Conservation (phyloP, 2,113 vertebrate genomes). For the Barbus barbus region DNA sequence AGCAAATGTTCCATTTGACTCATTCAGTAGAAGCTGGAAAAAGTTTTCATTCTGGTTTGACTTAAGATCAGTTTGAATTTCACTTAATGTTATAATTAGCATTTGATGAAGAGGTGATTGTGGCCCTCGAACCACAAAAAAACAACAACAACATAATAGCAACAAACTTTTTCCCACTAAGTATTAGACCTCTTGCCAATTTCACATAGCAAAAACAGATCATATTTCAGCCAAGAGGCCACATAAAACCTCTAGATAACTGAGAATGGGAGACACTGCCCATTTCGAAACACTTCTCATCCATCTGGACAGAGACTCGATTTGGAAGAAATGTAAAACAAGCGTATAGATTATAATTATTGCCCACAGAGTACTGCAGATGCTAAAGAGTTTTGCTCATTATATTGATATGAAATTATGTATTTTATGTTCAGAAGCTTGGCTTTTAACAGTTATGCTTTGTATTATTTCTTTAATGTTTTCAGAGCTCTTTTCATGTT, state of each 20-base stretch:
- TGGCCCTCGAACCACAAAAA: not conserved
- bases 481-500: not conserved
- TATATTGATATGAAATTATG: not conserved
- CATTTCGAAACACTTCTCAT: not conserved
- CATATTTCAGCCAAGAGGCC: not conserved
- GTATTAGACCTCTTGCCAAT: not conserved
- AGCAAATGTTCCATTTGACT: not conserved
- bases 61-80: constrained; percentile 12
- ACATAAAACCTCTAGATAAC: constrained; percentile 19
- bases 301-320: not conserved
- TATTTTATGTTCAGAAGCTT: not conserved
- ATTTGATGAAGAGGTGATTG: not conserved
- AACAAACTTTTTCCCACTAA: not conserved
- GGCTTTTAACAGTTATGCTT: not conserved
- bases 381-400: not conserved
- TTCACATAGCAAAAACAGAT: constrained; percentile 19
- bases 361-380: not conserved
- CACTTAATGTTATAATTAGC: not conserved
- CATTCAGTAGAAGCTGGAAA: not conserved
- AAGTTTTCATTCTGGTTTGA: not conserved
- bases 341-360: not conserved
- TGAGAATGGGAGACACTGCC: not conserved
- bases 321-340: constrained; percentile 20
- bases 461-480: not conserved
- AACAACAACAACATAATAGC: not conserved